A percentile compares a stretch with the other conserved stretches of the same genome.
Conservation (phyloP, 1,140 invertebrate genomes). For the Hylaeus anthracinus region DNA sequence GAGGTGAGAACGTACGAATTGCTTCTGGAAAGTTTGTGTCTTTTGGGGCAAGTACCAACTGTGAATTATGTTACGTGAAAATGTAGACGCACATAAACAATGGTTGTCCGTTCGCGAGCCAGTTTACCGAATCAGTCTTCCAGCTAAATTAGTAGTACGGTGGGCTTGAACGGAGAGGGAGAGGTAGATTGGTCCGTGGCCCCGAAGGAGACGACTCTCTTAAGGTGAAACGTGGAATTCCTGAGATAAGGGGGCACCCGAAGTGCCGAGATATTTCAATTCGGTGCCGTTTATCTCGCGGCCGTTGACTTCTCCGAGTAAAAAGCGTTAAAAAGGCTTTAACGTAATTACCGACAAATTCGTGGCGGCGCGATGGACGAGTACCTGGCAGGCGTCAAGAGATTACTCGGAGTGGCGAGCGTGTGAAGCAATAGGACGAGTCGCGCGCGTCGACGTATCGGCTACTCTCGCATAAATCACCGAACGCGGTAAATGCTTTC, state of each 20-base stretch:
- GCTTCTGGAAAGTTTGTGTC: too few relatives aligned
- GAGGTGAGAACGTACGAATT: too few relatives aligned
- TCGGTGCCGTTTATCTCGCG: slow-evolving; percentile 57
- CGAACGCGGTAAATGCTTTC: slow-evolving; percentile 34
- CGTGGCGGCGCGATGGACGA: slow-evolving; percentile 55
- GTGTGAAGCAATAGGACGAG: slow-evolving; percentile 39
- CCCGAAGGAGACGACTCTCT: slow-evolving; percentile 52
- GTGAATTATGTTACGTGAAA: too few relatives aligned
- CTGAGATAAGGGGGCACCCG: slow-evolving; percentile 54
- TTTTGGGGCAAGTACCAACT: too few relatives aligned
- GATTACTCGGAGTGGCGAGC: slow-evolving; percentile 47
- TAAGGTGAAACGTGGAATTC: slow-evolving; percentile 62
- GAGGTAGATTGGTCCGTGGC: slow-evolving; percentile 35
- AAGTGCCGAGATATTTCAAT: slow-evolving; percentile 65
- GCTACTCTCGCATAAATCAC: slow-evolving; percentile 44
- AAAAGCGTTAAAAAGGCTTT: slow-evolving; percentile 56
- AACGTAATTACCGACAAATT: slow-evolving; percentile 66
- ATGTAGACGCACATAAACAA: too few relatives aligned
- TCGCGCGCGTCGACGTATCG: slow-evolving; percentile 42
- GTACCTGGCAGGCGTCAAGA: slow-evolving; percentile 45
- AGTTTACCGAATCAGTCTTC: too few relatives aligned
- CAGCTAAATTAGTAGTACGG: too few relatives aligned
- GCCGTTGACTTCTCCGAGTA: slow-evolving; percentile 45
- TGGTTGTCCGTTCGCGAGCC: too few relatives aligned
- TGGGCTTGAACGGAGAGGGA: background rate